Conservation (phyloP, 2,113 vertebrate species). For the Octodon degus region DNA sequence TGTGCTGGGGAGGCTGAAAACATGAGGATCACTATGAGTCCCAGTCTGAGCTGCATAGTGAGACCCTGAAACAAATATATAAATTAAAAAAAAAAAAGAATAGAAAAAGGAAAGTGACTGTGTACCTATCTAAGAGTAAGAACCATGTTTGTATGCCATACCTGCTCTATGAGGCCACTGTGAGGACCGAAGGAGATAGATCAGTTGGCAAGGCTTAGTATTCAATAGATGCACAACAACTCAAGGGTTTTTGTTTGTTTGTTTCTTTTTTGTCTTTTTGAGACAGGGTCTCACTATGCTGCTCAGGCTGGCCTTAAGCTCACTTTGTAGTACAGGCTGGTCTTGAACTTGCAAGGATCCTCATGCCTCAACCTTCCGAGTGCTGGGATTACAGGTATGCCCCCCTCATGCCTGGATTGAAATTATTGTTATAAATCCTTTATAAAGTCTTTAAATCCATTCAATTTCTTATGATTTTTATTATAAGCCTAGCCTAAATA, state of each 20-base stretch:
- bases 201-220: neutral
- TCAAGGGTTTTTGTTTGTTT: neutral
- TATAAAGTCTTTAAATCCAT: constrained; percentile 8
- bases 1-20: too few species aligned
- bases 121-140: neutral
- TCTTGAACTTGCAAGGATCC: too few species aligned
- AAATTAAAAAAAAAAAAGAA: too few species aligned
- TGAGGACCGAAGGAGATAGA: constrained; percentile 1
- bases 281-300: too few species aligned
- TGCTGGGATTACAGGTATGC: too few species aligned
- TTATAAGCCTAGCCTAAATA: neutral
- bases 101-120: neutral
- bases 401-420: neutral
- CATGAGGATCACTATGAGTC: too few species aligned
- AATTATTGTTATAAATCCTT: neutral
- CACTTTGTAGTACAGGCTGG: too few species aligned
- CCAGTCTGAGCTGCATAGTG: too few species aligned
- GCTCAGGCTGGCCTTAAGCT: too few species aligned
- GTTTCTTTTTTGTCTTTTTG: too few species aligned
- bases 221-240: neutral
- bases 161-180: neutral
- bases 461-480: neutral
- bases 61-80: too few species aligned
- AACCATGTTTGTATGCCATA: neutral
- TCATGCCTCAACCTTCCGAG: too few species aligned